Conservation (phyloP, 1,140 invertebrate genomes). For the Drosophila takahashii region DNA sequence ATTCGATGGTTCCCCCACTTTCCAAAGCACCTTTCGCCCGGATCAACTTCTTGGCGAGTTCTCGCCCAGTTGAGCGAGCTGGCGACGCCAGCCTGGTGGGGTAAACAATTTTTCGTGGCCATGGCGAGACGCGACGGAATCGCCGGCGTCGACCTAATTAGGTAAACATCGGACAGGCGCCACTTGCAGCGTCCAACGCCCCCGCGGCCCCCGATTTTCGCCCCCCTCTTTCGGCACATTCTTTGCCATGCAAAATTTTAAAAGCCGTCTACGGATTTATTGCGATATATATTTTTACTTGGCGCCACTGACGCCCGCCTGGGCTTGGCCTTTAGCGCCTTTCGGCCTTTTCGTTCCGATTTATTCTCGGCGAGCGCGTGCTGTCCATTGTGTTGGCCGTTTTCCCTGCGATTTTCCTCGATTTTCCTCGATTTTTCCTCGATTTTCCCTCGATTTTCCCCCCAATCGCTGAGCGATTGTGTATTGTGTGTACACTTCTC, state of each 20-base stretch:
- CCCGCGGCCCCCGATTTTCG: neutral
- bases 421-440: slow-evolving; percentile 27
- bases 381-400: slow-evolving; percentile 27
- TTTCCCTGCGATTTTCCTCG: slow-evolving; percentile 25
- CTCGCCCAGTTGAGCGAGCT: slow-evolving; percentile 17
- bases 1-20: slow-evolving; percentile 13
- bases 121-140: slow-evolving; percentile 53
- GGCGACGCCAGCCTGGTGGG: slow-evolving; percentile 35
- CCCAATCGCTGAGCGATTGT: slow-evolving; percentile 18
- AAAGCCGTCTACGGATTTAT: slow-evolving; percentile 64
- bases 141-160: slow-evolving; percentile 68
- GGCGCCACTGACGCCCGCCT: slow-evolving; percentile 42
- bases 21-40: slow-evolving; percentile 32
- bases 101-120: slow-evolving; percentile 56
- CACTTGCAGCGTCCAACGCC: slow-evolving; percentile 57
- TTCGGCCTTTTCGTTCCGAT: slow-evolving; percentile 44
- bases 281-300: slow-evolving; percentile 62
- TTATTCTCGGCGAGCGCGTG: slow-evolving; percentile 36
- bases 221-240: slow-evolving; percentile 20
- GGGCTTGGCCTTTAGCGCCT: slow-evolving; percentile 49
- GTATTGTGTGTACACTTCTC: slow-evolving; percentile 22
- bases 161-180: slow-evolving; percentile 68
- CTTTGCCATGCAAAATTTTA: slow-evolving; percentile 62
- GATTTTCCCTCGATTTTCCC: slow-evolving; percentile 28
- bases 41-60: slow-evolving; percentile 23